These are phyloP conservation scores for Machaerirhynchus nigripectus DNA, from an alignment of 2,113 vertebrate species.

Conservation along the genomic window DNA sequence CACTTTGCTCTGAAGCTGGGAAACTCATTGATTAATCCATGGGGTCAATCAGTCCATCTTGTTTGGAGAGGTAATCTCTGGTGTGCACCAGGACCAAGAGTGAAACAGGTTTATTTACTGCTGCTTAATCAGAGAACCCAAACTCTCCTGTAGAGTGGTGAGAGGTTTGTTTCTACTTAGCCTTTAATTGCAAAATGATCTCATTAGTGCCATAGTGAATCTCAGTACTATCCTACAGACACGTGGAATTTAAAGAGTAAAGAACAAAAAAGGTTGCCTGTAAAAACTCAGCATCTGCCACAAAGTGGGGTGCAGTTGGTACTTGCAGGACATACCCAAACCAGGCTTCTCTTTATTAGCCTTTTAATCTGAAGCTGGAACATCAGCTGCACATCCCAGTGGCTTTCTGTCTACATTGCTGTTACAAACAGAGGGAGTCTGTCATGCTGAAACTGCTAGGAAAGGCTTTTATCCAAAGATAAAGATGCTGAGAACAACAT, in stretches of 20 bases:
- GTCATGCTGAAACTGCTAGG: not conserved
- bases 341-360: not conserved
- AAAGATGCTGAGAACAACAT: not conserved
- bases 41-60: slow-evolving; percentile 58
- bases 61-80: slow-evolving; percentile 56
- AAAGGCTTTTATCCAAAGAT: not conserved
- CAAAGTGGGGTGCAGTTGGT: not conserved
- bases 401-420: not conserved
- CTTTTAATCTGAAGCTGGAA: not conserved
- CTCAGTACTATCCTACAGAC: not conserved
- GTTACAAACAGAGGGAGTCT: not conserved
- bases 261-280: not conserved
- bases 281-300: not conserved
- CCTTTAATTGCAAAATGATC: slow-evolving; percentile 60
- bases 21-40: slow-evolving; percentile 59
- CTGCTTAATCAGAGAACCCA: slow-evolving; percentile 36
- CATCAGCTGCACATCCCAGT: not conserved
- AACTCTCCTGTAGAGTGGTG: slow-evolving; percentile 20
- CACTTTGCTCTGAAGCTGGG: slow-evolving; percentile 11
- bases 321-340: not conserved
- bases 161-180: slow-evolving; percentile 55
- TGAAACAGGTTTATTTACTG: slow-evolving; percentile 45
- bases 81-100: not conserved
- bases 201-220: slow-evolving; percentile 55
- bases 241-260: not conserved